Evolutionary conservation across 2,113 vertebrate species (phyloP).

Genomic region (Corapipo altera): DNA sequence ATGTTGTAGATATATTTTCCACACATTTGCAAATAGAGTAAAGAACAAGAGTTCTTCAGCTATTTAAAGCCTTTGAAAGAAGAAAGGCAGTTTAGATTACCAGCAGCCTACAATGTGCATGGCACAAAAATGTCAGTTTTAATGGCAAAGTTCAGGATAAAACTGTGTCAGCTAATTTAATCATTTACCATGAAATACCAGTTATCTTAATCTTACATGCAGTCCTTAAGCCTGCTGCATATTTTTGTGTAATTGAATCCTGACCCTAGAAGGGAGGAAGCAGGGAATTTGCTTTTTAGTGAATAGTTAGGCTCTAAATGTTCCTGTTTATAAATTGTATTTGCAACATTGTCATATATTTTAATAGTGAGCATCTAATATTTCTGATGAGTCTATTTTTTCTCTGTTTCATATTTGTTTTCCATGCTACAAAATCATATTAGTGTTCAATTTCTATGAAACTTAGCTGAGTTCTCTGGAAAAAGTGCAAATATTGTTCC

Average conservation of each 20-base stretch:
- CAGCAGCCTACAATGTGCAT: constrained; percentile 28
- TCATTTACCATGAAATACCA: constrained; percentile 72
- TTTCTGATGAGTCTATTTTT: constrained; percentile 26
- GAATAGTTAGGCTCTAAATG: constrained; percentile 48
- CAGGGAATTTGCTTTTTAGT: constrained; percentile 46
- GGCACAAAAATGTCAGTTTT: constrained; percentile 64
- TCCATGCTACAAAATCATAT: constrained; percentile 14
- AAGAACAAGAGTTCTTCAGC: constrained; percentile 49
- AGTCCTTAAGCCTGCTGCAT: constrained; percentile 47
- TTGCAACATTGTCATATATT: not conserved
- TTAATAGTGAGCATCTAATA: not conserved
- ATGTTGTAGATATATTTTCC: constrained; percentile 1
- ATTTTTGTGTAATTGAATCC: constrained; percentile 71
- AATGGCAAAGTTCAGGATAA: constrained; percentile 72
- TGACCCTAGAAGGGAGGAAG: constrained; percentile 49
- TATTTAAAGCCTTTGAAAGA: constrained; percentile 60
- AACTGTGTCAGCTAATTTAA: constrained; percentile 73
- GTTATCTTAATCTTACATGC: constrained; percentile 67
- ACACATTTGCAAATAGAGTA: constrained; percentile 32
- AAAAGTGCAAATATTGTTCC: constrained; percentile 32
- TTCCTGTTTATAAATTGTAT: constrained; percentile 30
- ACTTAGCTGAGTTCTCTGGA: not conserved
- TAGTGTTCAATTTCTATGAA: constrained; percentile 19
- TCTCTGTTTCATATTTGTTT: not conserved
- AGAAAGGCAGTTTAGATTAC: constrained; percentile 63